These are phyloP conservation scores for Eupithecia tripunctaria DNA, from an alignment of 2,888 invertebrate genomes.

Conservation along the genomic window DNA sequence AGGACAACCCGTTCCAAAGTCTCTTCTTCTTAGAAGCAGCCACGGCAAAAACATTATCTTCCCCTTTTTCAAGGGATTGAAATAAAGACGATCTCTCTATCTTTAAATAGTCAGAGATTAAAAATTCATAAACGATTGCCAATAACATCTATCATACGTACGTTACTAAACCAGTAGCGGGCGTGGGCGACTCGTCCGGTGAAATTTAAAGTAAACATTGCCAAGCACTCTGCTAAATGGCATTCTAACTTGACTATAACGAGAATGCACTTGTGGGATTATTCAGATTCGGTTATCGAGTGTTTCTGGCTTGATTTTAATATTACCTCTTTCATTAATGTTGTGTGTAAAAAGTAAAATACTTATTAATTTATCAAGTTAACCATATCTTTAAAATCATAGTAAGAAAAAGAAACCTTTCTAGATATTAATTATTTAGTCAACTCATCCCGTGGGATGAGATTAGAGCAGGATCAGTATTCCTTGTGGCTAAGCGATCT, in stretches of 20 bases:
- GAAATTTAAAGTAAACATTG: constrained; percentile 72
- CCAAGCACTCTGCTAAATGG: constrained; percentile 33
- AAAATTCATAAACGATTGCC: constrained; percentile 26
- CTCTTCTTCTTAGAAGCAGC: too few species aligned
- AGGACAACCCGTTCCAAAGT: too few species aligned
- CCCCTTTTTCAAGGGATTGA: neutral
- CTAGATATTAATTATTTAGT: too few species aligned
- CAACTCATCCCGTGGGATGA: too few species aligned
- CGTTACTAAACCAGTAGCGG: constrained; percentile 25
- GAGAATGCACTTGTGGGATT: constrained; percentile 8
- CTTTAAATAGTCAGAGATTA: neutral
- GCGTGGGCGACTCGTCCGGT: constrained; percentile 70
- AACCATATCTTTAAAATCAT: too few species aligned
- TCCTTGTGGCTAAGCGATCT: too few species aligned
- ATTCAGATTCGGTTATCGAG: neutral
- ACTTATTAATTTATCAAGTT: too few species aligned
- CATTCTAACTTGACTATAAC: constrained; percentile 28
- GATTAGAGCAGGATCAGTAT: too few species aligned
- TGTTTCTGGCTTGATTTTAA: constrained; percentile 3
- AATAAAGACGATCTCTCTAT: neutral
- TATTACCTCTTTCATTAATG: neutral
- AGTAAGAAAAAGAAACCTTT: too few species aligned
- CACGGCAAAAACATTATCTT: too few species aligned
- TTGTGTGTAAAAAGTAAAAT: too few species aligned
- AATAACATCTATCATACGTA: constrained; percentile 31